Base-by-base conservation (phyloP, 2,888 invertebrate genomes). In the Shargacucullia verbasci region DNA sequence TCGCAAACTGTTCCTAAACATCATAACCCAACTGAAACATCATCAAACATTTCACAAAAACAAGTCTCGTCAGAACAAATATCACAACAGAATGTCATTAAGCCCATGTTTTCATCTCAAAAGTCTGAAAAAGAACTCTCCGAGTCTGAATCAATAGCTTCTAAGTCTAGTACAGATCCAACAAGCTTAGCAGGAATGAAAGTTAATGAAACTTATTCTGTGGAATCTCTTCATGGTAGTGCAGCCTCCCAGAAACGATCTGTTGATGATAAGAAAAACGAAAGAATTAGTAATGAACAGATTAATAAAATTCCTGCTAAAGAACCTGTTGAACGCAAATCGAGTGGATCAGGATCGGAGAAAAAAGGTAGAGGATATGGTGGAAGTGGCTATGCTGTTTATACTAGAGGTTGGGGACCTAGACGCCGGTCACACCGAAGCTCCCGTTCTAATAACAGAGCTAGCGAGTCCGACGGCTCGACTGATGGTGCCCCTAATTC, bases 391-490 rank as follows among this genome's bases (percentile, higher is more conserved):
- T 91, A 86, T 60, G 89, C 93, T 56, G 91, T 91, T 54, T 94
- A 94, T 56, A 90, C 91, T 55, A 89, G 94, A 69, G 92, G 94
- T 67, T 91, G 93, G 89, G 94, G 94, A 37, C 85, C 92, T 39
- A 90, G 85, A 81, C 94, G 92, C 79, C 95, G 85, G 79, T 94
- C 83, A 84, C 94, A 81, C 83, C 94, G 89, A 72, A 94, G 76
- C 81, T 92, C 92, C 8, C 92, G 81, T 78, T 92, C 92, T 56
- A 91, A 92, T 66, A 91, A 91, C 63, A 84, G 93, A 74, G 93
- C 92, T 12, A 96, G 97, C 11, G 97, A 97, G 81, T 97, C 97
- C 0, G 97, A 97, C 76, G 96, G 96, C 34, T 96, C 97, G 15
- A 96, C 96, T 2, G 97, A 97, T 63, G 97, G 97, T 68, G 92